Evolutionary conservation across 2,888 invertebrate species (phyloP).

Genomic region (Callosobruchus maculatus): DNA sequence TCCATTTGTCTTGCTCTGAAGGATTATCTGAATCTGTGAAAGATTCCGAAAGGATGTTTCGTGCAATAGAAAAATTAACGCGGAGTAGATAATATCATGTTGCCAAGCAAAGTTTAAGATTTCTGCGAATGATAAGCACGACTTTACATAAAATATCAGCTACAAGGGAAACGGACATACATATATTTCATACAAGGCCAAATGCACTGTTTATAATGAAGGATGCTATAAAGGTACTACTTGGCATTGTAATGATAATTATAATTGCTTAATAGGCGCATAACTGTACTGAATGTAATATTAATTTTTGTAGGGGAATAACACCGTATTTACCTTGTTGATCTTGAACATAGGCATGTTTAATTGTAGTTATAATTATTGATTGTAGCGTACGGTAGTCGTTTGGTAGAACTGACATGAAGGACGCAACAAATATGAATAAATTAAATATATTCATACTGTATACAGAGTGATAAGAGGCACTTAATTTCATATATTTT

Average conservation of each 20-base stretch:
- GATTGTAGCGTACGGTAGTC: too few species aligned
- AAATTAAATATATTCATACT: too few species aligned
- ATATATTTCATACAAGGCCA: neutral
- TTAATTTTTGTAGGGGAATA: neutral
- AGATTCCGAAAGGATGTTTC: neutral
- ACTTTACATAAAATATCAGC: neutral
- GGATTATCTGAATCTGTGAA: neutral
- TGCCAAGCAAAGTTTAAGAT: neutral
- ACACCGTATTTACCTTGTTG: too few species aligned
- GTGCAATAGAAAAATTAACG: neutral
- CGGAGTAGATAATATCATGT: neutral
- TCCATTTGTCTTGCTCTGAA: neutral
- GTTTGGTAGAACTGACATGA: too few species aligned
- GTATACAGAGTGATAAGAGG: too few species aligned
- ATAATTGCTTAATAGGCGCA: neutral
- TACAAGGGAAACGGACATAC: neutral
- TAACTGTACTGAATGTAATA: neutral
- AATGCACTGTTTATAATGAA: neutral
- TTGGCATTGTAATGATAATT: neutral
- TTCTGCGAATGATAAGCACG: neutral
- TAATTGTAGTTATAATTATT: too few species aligned
- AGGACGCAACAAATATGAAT: too few species aligned
- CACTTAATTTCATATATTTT: too few species aligned
- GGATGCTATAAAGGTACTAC: neutral
- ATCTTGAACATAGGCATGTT: too few species aligned